Base-by-base conservation (phyloP, 2,797 vertebrate species). In the Cetoscarus ocellatus region DNA sequence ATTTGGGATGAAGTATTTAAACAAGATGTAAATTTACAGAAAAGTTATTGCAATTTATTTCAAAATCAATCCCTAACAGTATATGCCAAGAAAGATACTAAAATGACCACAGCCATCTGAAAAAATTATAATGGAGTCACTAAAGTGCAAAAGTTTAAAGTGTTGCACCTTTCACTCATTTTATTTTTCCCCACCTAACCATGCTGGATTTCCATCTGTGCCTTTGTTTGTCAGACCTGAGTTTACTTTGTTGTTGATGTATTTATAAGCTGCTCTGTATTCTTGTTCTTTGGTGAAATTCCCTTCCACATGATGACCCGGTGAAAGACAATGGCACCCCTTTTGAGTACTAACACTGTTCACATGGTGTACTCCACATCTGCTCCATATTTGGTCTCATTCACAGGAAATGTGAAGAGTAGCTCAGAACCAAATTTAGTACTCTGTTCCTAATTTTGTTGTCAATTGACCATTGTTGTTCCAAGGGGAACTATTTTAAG, bases 341-440 rank as follows among this genome's bases (percentile, higher is more conserved):
- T 67, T 89, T 59, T 84, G 61, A 65, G 52, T 3, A 43, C 67
- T 84, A 54, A 76, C 56, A 40, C 40, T 71, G 54, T 68, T 89
- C 77, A 75, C 75, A 85, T 18, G 74, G 19, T 76, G 73, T 13
- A 35, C 66, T 80, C 63, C 74, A 76, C 88, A 87, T 87, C 81
- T 88, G 80, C 65, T 74, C 73, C 59, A 49, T 36, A 61, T 84
- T 82, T 70, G 69, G 43, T 76, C 50, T 64, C 18, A 68, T 82
- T 80, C 62, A 59, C 45, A 66, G 48, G 34, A 10, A 78, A 79
- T 65, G 49, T 71, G 50, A 36, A 66, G 50, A 65, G 50, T 48
- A 61, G 61, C 61, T 66, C 50, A 0, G 10, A 39, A 12, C 10
- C 17, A 61, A 65, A 75, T 69, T 8, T 1, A 65, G 38, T 35